Evolutionary conservation across 2,797 vertebrate genomes (phyloP), one percentile per base, ranked within the genome.

Genomic region (Phataginus tricuspis): DNA sequence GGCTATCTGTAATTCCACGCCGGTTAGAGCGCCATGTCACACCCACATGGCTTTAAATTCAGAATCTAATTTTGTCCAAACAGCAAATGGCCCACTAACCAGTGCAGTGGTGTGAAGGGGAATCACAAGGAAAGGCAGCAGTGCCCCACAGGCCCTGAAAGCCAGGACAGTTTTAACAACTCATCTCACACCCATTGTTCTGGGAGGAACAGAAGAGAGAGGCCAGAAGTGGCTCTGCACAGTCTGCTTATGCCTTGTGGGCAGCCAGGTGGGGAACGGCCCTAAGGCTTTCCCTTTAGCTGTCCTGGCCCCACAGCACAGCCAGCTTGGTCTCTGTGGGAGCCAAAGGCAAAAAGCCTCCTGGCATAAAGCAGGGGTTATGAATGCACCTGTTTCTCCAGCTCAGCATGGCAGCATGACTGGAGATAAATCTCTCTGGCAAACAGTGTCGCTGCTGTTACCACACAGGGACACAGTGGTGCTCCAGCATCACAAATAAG

Each of bases 391-490:
- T 90, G 63, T 83, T 97, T 95, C 29, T 1, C 97, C 96, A 90
- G 63, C 89, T 97, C 98, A 97, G 97, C 96, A 77, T 2, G 0
- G 69, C 95, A 95, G 4, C 37, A 4, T 92, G 95, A 96, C 83
- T 86, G 77, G 93, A 97, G 96, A 98, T 93, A 98, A 97, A 96
- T 19, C 8, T 29, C 93, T 63, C 88, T 94, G 89, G 80, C 95
- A 79, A 97, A 88, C 23, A 74, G 77, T 27, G 2, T 29, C 25
- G 37, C 61, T 75, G 45, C 39, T 93, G 29, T 51, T 89, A 39
- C 27, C 1, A 1, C 3, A 3, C 4, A 18, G 88, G 92, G 78
- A 69, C 29, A 7, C 13, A 51, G 31, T 11, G 16, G 88, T 51
- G 64, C 27, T 85, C 59, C 37, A 93, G 4, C 59, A 45, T 72